A percentile compares a stretch with the other conserved stretches of the same genome.
Conservation (phyloP, 2,113 vertebrate genomes). For the Cololabis saira region DNA sequence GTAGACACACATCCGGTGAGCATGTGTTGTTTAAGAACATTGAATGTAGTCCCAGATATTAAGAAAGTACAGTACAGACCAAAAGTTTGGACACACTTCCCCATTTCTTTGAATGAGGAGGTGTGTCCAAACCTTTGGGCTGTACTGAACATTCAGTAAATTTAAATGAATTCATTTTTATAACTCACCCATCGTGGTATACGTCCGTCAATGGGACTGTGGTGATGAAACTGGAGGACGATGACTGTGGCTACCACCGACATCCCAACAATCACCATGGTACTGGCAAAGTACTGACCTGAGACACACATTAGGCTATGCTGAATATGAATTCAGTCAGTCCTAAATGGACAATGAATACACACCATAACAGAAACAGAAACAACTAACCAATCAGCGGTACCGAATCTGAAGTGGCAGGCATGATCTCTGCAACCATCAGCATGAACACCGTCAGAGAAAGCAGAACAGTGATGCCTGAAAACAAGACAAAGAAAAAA, state of each 20-base stretch:
- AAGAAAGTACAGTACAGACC: no score
- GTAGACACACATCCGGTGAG: no score
- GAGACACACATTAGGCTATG: slow-evolving; percentile 11
- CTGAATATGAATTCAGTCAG: background rate
- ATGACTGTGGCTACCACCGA: slow-evolving; percentile 85
- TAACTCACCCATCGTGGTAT: slow-evolving; percentile 84
- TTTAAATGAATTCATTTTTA: background rate
- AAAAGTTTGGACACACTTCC: no score
- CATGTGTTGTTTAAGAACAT: no score
- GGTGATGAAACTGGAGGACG: slow-evolving; percentile 86
- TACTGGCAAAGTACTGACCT: slow-evolving; percentile 87
- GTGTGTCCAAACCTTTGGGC: no score
- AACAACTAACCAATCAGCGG: slow-evolving; percentile 68
- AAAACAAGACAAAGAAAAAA: slow-evolving; percentile 7
- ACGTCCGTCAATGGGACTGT: slow-evolving; percentile 77
- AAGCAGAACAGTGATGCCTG: slow-evolving; percentile 78
- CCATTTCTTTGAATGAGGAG: no score
- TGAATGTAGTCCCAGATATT: background rate
- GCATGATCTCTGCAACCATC: slow-evolving; percentile 81
- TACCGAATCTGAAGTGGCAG: slow-evolving; percentile 75
- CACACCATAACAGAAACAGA: background rate
- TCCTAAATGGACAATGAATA: no score
- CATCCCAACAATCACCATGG: slow-evolving; percentile 87
- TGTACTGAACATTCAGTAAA: background rate
- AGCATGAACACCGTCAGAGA: slow-evolving; percentile 80